A percentile compares a stretch with the other conserved stretches of the same genome.
These are phyloP conservation scores for Oncorhynchus kisutch DNA, from an alignment of 2,113 vertebrate genomes.

Conservation along the genomic window DNA sequence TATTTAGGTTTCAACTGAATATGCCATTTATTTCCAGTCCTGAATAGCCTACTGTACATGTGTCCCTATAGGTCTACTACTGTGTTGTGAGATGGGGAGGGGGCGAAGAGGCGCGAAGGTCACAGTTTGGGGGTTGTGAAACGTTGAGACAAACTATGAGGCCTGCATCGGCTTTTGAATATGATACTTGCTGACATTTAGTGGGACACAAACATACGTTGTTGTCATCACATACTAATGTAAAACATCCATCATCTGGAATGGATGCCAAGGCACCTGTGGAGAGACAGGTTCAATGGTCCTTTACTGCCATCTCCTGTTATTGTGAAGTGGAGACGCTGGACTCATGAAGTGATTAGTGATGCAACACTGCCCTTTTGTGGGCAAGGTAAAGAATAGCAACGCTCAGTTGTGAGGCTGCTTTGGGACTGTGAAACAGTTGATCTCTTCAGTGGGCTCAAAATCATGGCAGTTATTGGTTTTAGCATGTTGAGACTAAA, in stretches of 20 bases:
- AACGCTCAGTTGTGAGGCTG: too few species aligned
- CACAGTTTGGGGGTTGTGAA: constrained; percentile 44
- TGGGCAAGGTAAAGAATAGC: background rate
- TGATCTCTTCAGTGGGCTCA: too few species aligned
- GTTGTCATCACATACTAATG: constrained; percentile 64
- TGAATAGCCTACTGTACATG: too few species aligned
- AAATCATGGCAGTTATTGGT: too few species aligned
- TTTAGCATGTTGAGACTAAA: too few species aligned
- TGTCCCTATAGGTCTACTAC: too few species aligned
- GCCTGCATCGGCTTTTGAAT: constrained; percentile 52
- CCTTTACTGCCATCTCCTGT: constrained; percentile 56
- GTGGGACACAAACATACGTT: constrained; percentile 62
- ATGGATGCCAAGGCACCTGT: constrained; percentile 23
- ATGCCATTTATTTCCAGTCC: too few species aligned
- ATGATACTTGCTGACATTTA: constrained; percentile 65
- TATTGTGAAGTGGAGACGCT: constrained; percentile 15
- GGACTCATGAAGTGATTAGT: constrained; percentile 19
- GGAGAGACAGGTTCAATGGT: constrained; percentile 30
- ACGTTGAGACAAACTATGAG: constrained; percentile 31
- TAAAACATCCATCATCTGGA: constrained; percentile 12
- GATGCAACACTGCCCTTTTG: constrained; percentile 54
- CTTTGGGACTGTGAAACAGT: too few species aligned
- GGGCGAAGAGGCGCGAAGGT: constrained; percentile 31
- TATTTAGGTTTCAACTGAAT: too few species aligned
- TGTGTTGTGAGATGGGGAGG: background rate